A percentile compares a stretch with the other conserved stretches of the same genome.
These are phyloP conservation scores for Drosophila affinis DNA, from an alignment of 2,888 invertebrate species.

Conservation along the genomic window DNA sequence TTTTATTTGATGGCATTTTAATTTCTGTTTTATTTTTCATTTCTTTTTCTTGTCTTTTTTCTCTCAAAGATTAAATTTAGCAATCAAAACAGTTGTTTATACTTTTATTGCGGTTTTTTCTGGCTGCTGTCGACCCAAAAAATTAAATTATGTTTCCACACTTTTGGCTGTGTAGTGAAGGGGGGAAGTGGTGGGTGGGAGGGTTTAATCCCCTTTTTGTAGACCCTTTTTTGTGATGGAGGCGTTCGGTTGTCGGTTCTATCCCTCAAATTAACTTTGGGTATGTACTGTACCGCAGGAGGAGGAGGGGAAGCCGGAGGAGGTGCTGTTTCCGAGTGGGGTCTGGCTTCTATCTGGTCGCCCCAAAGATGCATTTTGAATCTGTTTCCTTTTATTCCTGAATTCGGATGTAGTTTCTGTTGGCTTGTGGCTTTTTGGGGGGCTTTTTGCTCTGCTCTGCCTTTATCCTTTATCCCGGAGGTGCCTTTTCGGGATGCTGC, in stretches of 20 bases:
- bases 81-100: constrained; percentile 12
- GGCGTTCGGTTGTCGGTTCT: not conserved
- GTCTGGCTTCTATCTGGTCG: not conserved
- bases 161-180: constrained; percentile 7
- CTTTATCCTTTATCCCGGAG: not conserved
- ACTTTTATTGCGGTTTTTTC: constrained; percentile 1
- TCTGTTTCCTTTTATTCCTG: not conserved
- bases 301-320: too few relatives aligned
- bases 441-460: not conserved
- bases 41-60: not conserved
- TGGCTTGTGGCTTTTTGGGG: not conserved
- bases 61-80: not conserved
- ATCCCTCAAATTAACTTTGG: not conserved
- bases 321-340: not conserved
- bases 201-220: constrained; percentile 1
- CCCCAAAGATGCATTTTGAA: not conserved
- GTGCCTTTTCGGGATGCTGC: not conserved
- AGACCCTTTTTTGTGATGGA: not conserved
- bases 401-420: not conserved
- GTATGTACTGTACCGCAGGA: not conserved
- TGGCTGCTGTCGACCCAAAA: not conserved
- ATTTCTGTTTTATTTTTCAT: constrained; percentile 1
- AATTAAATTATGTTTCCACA: constrained; percentile 7
- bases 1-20: constrained; percentile 22
- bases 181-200: too few relatives aligned